phyloP scores from a whole-genome alignment of 2,797 vertebrate genomes.

The Erethizon dorsatum region DNA sequence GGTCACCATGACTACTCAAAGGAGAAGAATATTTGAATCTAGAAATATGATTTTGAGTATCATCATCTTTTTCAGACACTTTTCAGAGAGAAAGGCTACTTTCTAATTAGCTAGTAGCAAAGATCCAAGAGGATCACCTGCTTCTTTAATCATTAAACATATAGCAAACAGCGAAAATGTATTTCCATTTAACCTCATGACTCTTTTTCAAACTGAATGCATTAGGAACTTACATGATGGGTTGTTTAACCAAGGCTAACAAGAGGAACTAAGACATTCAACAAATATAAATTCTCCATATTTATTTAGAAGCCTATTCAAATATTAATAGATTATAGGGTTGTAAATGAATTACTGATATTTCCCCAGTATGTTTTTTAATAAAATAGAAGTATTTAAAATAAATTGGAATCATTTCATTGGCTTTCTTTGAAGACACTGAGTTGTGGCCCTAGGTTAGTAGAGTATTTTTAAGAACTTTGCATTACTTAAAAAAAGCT shows the following conservation, averaged over 20 bases:
- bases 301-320: slow-evolving; percentile 10
- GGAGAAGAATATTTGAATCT: slow-evolving; percentile 13
- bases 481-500: slow-evolving; percentile 70
- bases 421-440: slow-evolving; percentile 67
- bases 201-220: slow-evolving; percentile 44
- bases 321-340: neutral
- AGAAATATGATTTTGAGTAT: neutral
- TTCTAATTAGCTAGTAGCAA: slow-evolving; percentile 34
- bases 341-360: neutral
- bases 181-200: slow-evolving; percentile 41
- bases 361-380: slow-evolving; percentile 20
- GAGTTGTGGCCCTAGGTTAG: slow-evolving; percentile 42
- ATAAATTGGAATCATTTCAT: slow-evolving; percentile 58
- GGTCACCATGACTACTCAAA: slow-evolving; percentile 26
- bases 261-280: neutral
- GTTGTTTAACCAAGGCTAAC: neutral
- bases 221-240: neutral
- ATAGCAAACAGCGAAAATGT: neutral
- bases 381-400: slow-evolving; percentile 46
- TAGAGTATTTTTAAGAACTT: neutral
- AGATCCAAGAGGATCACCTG: neutral
- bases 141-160: neutral
- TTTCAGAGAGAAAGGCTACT: neutral
- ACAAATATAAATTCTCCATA: slow-evolving; percentile 17
- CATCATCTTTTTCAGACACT: neutral